Percentiles rank a stretch among this genome's conserved stretches.
Conservation (phyloP, 2,113 vertebrate genomes). For the Toxotes chatareus region DNA sequence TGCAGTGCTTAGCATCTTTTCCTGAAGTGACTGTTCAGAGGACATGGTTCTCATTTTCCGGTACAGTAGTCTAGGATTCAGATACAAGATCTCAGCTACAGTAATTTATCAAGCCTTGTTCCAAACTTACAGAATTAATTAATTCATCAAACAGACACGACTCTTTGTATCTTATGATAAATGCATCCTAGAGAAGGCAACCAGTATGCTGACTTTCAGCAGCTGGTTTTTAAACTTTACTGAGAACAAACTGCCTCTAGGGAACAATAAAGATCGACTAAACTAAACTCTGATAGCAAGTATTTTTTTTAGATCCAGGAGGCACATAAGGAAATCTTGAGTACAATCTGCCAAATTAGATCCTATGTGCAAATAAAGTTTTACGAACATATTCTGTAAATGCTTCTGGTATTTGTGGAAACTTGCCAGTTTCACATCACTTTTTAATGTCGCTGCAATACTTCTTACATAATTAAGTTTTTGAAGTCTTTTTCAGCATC, state of each 20-base stretch:
- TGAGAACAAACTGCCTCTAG: neutral
- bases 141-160: neutral
- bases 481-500: conserved; percentile 11
- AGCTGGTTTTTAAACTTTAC: conserved; percentile 33
- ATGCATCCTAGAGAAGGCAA: neutral
- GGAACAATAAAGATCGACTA: conserved; percentile 44
- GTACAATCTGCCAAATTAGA: conserved; percentile 30
- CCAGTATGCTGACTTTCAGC: conserved; percentile 4
- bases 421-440: conserved; percentile 13
- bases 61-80: neutral
- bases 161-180: neutral
- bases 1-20: neutral
- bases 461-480: conserved; percentile 15
- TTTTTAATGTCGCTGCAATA: neutral
- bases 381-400: conserved; percentile 8
- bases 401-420: neutral
- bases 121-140: neutral
- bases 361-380: conserved; percentile 28
- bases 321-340: conserved; percentile 16
- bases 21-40: neutral
- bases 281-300: conserved; percentile 29
- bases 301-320: conserved; percentile 21
- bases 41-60: neutral
- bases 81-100: neutral
- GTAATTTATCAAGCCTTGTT: neutral